Evolutionary conservation across 2,797 vertebrate species (phyloP).

Genomic region (Adelosebastes latens): DNA sequence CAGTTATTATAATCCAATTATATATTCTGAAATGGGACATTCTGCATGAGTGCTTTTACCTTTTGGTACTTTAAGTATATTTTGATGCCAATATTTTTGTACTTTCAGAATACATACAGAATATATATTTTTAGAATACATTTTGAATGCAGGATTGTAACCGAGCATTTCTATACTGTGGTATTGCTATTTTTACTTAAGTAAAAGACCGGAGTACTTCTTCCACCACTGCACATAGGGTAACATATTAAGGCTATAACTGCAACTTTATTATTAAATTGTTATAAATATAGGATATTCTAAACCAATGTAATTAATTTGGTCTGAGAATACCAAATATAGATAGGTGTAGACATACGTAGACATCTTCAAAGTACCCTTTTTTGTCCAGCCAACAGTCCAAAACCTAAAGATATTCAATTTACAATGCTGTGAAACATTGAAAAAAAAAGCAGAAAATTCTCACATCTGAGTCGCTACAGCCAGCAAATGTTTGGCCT

Average conservation of each 20-base stretch:
- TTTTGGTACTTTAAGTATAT: background rate
- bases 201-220: background rate
- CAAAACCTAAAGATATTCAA: too few species aligned
- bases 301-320: background rate
- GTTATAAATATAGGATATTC: background rate
- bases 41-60: background rate
- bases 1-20: background rate
- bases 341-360: background rate
- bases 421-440: too few species aligned
- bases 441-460: too few species aligned
- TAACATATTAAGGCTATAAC: background rate
- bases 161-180: background rate
- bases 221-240: background rate
- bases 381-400: background rate
- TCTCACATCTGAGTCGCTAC: too few species aligned
- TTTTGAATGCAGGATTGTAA: too few species aligned
- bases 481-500: background rate
- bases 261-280: background rate
- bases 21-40: background rate
- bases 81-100: background rate
- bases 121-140: too few species aligned
- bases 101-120: too few species aligned
- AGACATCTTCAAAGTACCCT: background rate
- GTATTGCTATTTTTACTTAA: too few species aligned
- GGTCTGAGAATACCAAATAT: background rate